These are phyloP conservation scores for Syngnathus scovelli DNA, from an alignment of 2,113 vertebrate genomes.

Conservation along the genomic window DNA sequence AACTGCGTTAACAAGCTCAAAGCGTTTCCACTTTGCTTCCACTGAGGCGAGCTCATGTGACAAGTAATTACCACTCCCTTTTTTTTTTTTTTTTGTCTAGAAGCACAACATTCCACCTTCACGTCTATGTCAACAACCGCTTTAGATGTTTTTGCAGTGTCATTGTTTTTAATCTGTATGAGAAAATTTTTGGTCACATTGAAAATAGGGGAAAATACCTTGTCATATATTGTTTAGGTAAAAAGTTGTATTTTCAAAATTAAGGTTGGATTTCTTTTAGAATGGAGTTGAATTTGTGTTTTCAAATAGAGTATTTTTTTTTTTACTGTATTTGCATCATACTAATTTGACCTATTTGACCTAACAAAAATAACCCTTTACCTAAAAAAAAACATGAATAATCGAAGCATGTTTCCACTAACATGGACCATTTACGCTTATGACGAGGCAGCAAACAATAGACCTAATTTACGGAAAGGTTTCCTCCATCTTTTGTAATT, in stretches of 20 bases:
- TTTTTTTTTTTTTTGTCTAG: slow-evolving; percentile 7
- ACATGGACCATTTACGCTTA: neutral
- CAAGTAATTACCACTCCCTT: slow-evolving; percentile 17
- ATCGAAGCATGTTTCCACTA: neutral
- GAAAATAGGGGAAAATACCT: too few species aligned
- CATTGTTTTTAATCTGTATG: neutral
- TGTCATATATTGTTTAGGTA: too few species aligned
- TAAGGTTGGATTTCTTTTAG: too few species aligned
- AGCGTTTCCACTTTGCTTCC: slow-evolving; percentile 7
- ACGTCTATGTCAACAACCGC: slow-evolving; percentile 21
- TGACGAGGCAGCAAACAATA: neutral
- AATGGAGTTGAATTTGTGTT: too few species aligned
- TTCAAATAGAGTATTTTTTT: too few species aligned
- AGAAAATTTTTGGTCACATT: too few species aligned
- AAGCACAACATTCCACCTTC: slow-evolving; percentile 57
- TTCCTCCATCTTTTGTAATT: neutral
- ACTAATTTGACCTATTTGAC: too few species aligned
- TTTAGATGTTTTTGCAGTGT: neutral
- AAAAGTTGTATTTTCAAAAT: too few species aligned
- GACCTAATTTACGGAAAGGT: neutral
- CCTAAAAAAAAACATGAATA: too few species aligned
- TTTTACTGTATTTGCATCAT: too few species aligned
- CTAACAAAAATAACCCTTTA: too few species aligned
- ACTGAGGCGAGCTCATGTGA: slow-evolving; percentile 15
- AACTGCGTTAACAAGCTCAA: neutral